A percentile compares a stretch with the other conserved stretches of the same genome.
These are phyloP conservation scores for Mastomys natalensis DNA, from an alignment of 2,113 vertebrate genomes.

Conservation along the genomic window DNA sequence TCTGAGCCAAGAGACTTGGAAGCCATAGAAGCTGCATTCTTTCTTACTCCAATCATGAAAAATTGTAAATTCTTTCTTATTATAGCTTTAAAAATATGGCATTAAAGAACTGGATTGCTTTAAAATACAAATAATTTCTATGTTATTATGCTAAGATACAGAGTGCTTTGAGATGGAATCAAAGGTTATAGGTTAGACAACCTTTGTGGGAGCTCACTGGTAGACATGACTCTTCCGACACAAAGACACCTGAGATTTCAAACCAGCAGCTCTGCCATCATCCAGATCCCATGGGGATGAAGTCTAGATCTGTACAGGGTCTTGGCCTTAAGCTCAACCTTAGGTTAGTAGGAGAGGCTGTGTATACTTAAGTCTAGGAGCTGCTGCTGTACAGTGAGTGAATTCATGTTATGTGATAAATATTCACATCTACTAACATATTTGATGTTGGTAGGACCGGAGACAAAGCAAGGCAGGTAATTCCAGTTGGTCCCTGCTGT, in stretches of 20 bases:
- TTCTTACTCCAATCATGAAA: neutral
- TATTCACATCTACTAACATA: neutral
- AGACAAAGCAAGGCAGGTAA: neutral
- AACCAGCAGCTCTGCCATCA: neutral
- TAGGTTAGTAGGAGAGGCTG: neutral
- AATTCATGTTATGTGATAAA: neutral
- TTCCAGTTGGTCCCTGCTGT: neutral
- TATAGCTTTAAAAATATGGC: neutral
- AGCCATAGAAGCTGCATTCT: neutral
- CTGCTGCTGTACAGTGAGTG: neutral
- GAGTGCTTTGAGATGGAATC: constrained; percentile 5
- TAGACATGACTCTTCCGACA: neutral
- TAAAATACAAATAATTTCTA: constrained; percentile 5
- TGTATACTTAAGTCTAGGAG: neutral
- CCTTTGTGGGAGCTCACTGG: too few species aligned
- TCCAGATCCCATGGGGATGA: neutral
- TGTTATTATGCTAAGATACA: neutral
- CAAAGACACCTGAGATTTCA: neutral
- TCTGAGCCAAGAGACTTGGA: neutral
- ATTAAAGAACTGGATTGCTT: neutral
- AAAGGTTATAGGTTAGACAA: neutral
- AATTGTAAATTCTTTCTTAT: neutral
- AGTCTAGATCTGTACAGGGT: neutral
- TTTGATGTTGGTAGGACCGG: neutral
- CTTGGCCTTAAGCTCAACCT: neutral